Base-by-base conservation (phyloP, 1,140 invertebrate genomes). In the Octopus sinensis region DNA sequence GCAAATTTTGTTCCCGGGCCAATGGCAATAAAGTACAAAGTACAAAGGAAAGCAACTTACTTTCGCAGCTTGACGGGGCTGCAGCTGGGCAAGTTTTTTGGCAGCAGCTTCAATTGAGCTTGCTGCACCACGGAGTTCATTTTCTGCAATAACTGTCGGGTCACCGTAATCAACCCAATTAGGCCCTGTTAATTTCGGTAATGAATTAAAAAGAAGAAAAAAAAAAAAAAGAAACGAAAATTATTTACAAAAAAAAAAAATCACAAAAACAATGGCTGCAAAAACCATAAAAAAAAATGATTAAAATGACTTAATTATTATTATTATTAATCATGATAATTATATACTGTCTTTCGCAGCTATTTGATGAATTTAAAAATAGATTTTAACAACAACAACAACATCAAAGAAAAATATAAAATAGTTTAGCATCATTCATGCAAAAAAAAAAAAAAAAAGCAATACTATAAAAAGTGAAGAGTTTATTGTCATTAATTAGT, bases 51-150 rank as follows among this genome's bases (percentile, higher is more conserved):
- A 43, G 3, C 30, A 43, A 81, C 84, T 80, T 82, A 91, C 90
- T 87, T 88, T 89, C n/a, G 85, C 86, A 78, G 85, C 84, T 71
- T 86, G 84, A 82, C 96, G 92, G 23, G 98, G 98, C 86, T 96
- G 92, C 43, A 99, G 91, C 87, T 95, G 95, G 0, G 97, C 96
- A 79, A 99, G 91, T 90, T 99, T 99, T 87, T 96, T 96, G 3
- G 98, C 97, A 56, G 98, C 98, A 0, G 97, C 97, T 92, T 99
- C 98, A 81, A 99, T 99, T 43, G 97, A 98, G 54, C 95, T 96
- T 0, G 98, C 98, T 10, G 98, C 98, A 17, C 97, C 96, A 2
- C 99, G 92, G n/a, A 99, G 91, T 91, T 99, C 98, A 90, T 97
- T 98, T 90, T 99, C 98, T 2, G 98, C 98, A 84, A 99, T 98